Conservation (phyloP, 2,113 vertebrate genomes). For the Apeltes quadracus region DNA sequence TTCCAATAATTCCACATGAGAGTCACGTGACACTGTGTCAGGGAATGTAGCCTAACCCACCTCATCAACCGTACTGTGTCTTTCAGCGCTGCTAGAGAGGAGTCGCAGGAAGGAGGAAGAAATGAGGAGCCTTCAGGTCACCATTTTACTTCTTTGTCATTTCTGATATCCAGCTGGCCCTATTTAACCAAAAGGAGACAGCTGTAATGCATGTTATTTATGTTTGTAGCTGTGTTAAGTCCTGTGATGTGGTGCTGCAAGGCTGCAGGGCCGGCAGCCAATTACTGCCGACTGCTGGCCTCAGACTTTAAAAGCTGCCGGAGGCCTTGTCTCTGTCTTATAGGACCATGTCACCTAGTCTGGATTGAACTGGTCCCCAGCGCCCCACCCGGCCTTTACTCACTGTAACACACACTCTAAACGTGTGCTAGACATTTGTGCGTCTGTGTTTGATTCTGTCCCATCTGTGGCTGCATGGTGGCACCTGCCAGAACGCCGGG, state of each 20-base stretch:
- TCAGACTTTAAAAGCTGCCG: conserved; percentile 64
- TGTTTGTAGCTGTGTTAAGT: conserved; percentile 16
- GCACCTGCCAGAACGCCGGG: conserved; percentile 64
- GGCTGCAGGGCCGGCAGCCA: conserved; percentile 57
- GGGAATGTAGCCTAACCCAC: background rate
- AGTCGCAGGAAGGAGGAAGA: conserved; percentile 88
- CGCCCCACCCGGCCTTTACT: conserved; percentile 37
- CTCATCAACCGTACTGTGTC: conserved; percentile 12
- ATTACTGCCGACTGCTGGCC: conserved; percentile 66
- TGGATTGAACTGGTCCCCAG: conserved; percentile 29
- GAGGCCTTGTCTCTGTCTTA: conserved; percentile 54
- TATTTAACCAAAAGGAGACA: conserved; percentile 20
- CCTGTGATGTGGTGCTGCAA: conserved; percentile 44
- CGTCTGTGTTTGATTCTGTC: conserved; percentile 23
- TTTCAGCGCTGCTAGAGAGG: conserved; percentile 87
- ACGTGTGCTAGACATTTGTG: conserved; percentile 23
- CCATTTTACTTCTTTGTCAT: conserved; percentile 16
- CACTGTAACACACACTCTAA: conserved; percentile 24
- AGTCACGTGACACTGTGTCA: background rate
- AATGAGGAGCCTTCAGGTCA: conserved; percentile 88
- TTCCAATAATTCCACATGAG: background rate
- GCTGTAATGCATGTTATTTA: conserved; percentile 5
- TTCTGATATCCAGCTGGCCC: conserved; percentile 23
- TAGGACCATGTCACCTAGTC: conserved; percentile 55
- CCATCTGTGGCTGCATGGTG: conserved; percentile 53